Conservation (phyloP, 2,888 invertebrate species). For the Polyommatus iphigenia region DNA sequence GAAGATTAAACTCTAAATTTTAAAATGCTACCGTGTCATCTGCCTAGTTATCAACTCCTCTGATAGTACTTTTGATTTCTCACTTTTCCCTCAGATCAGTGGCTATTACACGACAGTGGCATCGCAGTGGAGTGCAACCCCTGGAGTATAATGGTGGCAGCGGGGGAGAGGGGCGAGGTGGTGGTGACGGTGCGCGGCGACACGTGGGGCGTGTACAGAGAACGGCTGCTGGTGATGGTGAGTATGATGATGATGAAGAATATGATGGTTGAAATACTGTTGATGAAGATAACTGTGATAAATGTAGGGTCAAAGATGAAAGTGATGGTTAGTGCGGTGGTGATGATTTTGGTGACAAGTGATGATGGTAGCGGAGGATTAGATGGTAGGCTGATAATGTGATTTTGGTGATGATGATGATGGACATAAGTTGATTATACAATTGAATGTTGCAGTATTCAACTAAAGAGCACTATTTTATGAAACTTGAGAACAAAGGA, state of each 20-base stretch:
- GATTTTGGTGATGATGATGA: not conserved
- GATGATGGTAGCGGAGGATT: not conserved
- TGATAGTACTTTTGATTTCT: not conserved
- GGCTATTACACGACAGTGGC: constrained; percentile 51
- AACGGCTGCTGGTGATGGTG: constrained; percentile 62
- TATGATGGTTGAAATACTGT: not conserved
- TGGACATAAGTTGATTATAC: not conserved
- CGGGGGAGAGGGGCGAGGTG: constrained; percentile 36
- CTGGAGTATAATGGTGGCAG: constrained; percentile 39
- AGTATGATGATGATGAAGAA: constrained; percentile 29
- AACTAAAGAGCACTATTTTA: no score
- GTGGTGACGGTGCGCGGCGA: constrained; percentile 54
- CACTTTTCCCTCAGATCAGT: constrained; percentile 45
- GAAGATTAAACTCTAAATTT: no score
- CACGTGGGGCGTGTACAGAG: constrained; percentile 63
- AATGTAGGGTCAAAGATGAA: not conserved
- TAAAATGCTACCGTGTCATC: no score
- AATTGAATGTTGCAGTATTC: not conserved
- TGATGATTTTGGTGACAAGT: not conserved
- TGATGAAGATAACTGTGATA: no score
- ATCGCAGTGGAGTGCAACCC: constrained; percentile 48
- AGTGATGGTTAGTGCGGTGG: not conserved
- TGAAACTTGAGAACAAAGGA: no score
- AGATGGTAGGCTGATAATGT: not conserved
- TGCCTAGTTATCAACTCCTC: no score